Percentiles rank a stretch among this genome's conserved stretches.
phyloP scores from a whole-genome alignment of 2,797 vertebrate genomes.

The Melanotaenia maccullochi region DNA sequence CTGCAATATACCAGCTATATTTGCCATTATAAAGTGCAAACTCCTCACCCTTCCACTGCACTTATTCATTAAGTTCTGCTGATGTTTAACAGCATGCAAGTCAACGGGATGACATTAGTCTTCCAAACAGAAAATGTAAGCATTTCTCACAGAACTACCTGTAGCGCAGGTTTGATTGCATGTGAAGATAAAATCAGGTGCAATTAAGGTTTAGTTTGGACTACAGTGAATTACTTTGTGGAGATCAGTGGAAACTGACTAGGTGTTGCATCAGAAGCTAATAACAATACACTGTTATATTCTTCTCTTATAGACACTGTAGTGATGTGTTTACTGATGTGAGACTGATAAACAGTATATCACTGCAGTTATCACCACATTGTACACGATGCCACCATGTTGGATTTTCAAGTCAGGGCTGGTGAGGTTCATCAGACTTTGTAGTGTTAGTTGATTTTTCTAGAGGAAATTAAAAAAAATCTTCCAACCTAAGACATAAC shows the following conservation, averaged over 20 bases:
- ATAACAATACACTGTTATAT: neutral
- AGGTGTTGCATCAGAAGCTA: neutral
- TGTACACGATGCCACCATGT: too few species aligned
- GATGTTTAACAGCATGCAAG: neutral
- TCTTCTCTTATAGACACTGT: neutral
- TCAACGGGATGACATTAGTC: neutral
- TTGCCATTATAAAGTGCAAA: slow-evolving; percentile 22
- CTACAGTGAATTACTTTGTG: neutral
- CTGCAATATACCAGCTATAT: slow-evolving; percentile 1
- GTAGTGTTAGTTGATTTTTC: too few species aligned
- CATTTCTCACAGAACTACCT: neutral
- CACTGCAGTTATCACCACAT: too few species aligned
- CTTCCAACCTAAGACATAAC: too few species aligned
- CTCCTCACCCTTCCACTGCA: neutral
- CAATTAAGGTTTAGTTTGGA: neutral
- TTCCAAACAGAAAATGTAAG: neutral
- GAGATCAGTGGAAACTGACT: neutral
- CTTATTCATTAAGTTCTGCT: slow-evolving; percentile 1
- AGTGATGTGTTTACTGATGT: neutral
- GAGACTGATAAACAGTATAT: neutral
- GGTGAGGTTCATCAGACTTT: too few species aligned
- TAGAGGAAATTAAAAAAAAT: too few species aligned
- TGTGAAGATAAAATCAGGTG: neutral
- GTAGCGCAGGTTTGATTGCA: neutral
- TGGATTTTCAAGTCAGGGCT: too few species aligned